Evolutionary conservation across 2,888 invertebrate genomes (phyloP), one percentile per base, ranked within the genome.

Genomic region (Venusia cambrica): DNA sequence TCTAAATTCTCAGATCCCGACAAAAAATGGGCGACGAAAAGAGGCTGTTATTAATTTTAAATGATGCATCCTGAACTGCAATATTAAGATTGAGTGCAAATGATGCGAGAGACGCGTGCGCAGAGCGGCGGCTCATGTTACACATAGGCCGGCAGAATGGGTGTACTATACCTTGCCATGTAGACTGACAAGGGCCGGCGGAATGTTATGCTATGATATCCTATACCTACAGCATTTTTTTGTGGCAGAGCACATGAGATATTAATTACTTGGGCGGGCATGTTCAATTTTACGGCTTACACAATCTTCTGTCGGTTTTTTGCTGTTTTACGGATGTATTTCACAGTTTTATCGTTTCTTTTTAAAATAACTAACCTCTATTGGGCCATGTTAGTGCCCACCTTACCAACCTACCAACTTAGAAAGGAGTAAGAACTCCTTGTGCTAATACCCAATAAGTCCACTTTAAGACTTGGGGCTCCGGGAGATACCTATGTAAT

Each of bases 61-160:
- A 84, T 85, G 80, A 67, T 74, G 85, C 85, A 83, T 83, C 62
- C 47, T 58, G 53, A 53, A 48, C 63, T 76, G 78, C 72, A 70
- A 73, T 80, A 79, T 81, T 81, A 80, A 83, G 79, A 83, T 83
- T 80, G 78, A 73, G 67, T 68, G 80, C 64, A 79, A 83, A 84
- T 83, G 81, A 67, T 47, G 67, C 83, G 73, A 52, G 62, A 63
- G 73, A 76, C 80, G 77, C 83, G 84, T 74, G 80, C 77, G 64
- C 67, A 48, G 39, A 41, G 54, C 62, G 58, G 60, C 62, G 55
- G 59, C 61, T 83, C 72, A 57, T 32, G 63, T 83, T 81, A 29
- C 49, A 49, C 45, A 45, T 37, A 46, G 32, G 32, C 20, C 24
- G 32, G 51, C 65, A 64, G 57, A 66, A 45, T 54, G 42, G 29